Conservation (phyloP, 2,113 vertebrate species). For the Leucoraja erinaceus region DNA sequence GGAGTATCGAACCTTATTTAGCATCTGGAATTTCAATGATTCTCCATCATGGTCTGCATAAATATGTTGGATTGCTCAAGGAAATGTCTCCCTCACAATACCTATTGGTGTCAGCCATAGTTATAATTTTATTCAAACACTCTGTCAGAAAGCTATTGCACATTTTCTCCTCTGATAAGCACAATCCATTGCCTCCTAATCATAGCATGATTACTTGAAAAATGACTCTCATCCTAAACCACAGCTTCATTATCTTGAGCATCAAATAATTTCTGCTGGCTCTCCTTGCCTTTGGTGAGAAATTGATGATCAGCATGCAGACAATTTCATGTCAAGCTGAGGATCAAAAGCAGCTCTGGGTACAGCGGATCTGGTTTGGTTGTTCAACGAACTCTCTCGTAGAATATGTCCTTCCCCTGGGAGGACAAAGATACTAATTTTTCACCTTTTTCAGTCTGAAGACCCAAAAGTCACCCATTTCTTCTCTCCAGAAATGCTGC, state of each 20-base stretch:
- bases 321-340: background rate
- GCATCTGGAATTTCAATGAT: too few species aligned
- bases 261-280: background rate
- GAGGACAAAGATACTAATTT: background rate
- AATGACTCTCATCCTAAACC: background rate
- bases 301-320: background rate
- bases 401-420: background rate
- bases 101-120: background rate
- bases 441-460: too few species aligned
- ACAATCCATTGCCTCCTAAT: background rate
- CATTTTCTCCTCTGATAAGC: background rate
- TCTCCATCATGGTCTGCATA: too few species aligned
- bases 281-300: background rate
- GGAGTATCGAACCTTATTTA: too few species aligned
- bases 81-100: too few species aligned
- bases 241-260: background rate
- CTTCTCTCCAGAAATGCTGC: too few species aligned
- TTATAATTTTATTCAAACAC: background rate
- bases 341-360: conserved; percentile 26
- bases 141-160: background rate
- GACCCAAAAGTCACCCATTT: too few species aligned
- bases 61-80: too few species aligned
- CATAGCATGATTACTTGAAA: background rate
- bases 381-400: background rate
- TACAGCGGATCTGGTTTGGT: background rate